phyloP scores from a whole-genome alignment of 2,888 invertebrate genomes.

The Drosophila peninsularis region DNA sequence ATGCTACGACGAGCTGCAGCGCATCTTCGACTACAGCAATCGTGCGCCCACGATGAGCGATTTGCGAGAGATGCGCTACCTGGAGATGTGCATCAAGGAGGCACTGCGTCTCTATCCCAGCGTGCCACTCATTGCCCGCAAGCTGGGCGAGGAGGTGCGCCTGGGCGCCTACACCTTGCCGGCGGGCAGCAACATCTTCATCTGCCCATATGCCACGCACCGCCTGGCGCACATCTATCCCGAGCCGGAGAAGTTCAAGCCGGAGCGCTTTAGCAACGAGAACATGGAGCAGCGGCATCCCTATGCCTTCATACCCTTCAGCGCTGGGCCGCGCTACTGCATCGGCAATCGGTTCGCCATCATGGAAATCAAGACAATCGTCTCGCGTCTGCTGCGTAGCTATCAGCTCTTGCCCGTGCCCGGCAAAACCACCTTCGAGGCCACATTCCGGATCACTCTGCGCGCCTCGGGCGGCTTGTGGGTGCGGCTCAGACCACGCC shows the following conservation, averaged over 20 bases:
- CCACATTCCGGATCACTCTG: slow-evolving; percentile 86
- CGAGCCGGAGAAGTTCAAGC: slow-evolving; percentile 86
- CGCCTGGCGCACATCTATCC: slow-evolving; percentile 86
- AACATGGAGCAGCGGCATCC: slow-evolving; percentile 86
- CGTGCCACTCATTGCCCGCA: slow-evolving; percentile 84
- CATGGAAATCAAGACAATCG: slow-evolving; percentile 87
- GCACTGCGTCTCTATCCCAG: slow-evolving; percentile 86
- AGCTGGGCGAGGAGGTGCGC: slow-evolving; percentile 83
- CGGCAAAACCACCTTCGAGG: slow-evolving; percentile 85
- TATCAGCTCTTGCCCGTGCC: slow-evolving; percentile 85
- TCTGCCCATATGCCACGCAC: slow-evolving; percentile 87
- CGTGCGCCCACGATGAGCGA: slow-evolving; percentile 86
- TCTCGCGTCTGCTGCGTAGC: slow-evolving; percentile 86
- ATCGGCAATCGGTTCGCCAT: slow-evolving; percentile 87
- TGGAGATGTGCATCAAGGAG: slow-evolving; percentile 90
- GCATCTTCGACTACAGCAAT: slow-evolving; percentile 84
- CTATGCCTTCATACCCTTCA: slow-evolving; percentile 87
- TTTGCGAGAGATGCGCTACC: slow-evolving; percentile 87
- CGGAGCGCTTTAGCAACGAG: slow-evolving; percentile 86
- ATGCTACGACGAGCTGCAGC: slow-evolving; percentile 85
- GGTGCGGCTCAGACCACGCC: slow-evolving; percentile 85
- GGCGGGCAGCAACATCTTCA: slow-evolving; percentile 86
- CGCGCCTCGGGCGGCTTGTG: slow-evolving; percentile 87
- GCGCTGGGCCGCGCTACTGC: slow-evolving; percentile 87
- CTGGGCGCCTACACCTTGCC: slow-evolving; percentile 85